Percentiles rank a stretch among this genome's conserved stretches.
These are phyloP conservation scores for Penaeus indicus DNA, from an alignment of 1,140 invertebrate genomes.

Conservation along the genomic window DNA sequence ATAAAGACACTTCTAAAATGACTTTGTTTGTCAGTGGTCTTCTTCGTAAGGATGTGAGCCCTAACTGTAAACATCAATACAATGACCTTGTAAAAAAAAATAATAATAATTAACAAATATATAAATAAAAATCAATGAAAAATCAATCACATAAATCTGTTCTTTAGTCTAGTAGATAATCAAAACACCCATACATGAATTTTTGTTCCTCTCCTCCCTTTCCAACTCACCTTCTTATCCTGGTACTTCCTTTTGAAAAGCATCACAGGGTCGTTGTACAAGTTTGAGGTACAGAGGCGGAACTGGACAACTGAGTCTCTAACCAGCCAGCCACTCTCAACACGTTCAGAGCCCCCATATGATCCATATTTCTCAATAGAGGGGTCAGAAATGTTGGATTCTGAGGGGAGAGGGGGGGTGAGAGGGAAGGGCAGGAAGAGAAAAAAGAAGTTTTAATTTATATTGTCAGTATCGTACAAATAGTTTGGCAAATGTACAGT, in stretches of 20 bases:
- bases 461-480: not conserved
- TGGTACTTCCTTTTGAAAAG: slow-evolving; percentile 85
- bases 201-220: too few relatives aligned
- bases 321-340: slow-evolving; percentile 89
- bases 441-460: not conserved
- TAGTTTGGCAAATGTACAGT: not conserved
- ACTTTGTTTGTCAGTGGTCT: too few relatives aligned
- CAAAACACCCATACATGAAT: too few relatives aligned
- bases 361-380: slow-evolving; percentile 75
- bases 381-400: slow-evolving; percentile 2
- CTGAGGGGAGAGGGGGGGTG: not conserved
- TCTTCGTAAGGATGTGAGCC: too few relatives aligned
- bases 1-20: too few relatives aligned
- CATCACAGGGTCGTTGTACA: slow-evolving; percentile 82
- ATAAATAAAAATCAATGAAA: too few relatives aligned
- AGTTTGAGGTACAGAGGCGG: slow-evolving; percentile 75
- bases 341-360: slow-evolving; percentile 76
- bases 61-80: too few relatives aligned
- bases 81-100: too few relatives aligned
- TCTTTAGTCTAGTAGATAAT: too few relatives aligned
- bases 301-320: slow-evolving; percentile 88
- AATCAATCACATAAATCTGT: too few relatives aligned
- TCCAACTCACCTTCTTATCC: slow-evolving; percentile 77
- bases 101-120: too few relatives aligned
- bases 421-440: not conserved